phyloP scores from a whole-genome alignment of 1,140 invertebrate genomes.

The Zaprionus nigranus region DNA sequence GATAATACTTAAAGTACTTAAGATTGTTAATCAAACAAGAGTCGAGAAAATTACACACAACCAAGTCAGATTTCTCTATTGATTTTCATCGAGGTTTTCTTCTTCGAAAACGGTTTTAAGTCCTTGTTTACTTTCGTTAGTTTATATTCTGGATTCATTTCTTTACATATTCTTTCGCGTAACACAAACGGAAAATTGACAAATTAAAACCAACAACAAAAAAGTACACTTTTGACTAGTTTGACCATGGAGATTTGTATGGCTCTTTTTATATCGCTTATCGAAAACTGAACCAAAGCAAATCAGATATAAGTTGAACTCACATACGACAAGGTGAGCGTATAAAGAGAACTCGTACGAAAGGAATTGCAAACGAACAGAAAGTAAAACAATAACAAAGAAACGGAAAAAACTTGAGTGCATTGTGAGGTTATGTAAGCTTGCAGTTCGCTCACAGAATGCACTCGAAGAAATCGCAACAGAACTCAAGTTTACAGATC shows the following conservation, averaged over 20 bases:
- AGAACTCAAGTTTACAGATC: constrained; percentile 11
- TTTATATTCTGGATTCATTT: constrained; percentile 14
- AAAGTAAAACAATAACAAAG: constrained; percentile 6
- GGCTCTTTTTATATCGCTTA: constrained; percentile 24
- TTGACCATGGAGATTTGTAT: constrained; percentile 32
- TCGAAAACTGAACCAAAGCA: constrained; percentile 66
- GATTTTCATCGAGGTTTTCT: constrained; percentile 11
- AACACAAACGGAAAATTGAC: constrained; percentile 25
- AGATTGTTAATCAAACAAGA: constrained; percentile 28
- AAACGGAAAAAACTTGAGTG: constrained; percentile 9
- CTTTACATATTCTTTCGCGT: constrained; percentile 45
- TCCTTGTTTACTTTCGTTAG: constrained; percentile 34
- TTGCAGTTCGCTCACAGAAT: constrained; percentile 2
- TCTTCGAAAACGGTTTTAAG: constrained; percentile 42
- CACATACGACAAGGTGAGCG: constrained; percentile 12
- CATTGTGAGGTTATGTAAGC: constrained; percentile 19
- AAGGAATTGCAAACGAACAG: constrained; percentile 4
- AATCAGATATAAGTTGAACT: constrained; percentile 60
- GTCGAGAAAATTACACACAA: constrained; percentile 33
- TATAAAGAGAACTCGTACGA: constrained; percentile 10
- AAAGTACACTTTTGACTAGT: constrained; percentile 65
- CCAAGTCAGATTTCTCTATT: constrained; percentile 31
- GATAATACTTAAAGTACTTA: constrained; percentile 10
- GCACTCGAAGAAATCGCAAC: constrained; percentile 17
- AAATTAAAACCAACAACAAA: constrained; percentile 72